Percentiles rank a stretch among this genome's conserved stretches.
phyloP scores from a whole-genome alignment of 2,888 invertebrate genomes.

The Malthinus flaveolus region DNA sequence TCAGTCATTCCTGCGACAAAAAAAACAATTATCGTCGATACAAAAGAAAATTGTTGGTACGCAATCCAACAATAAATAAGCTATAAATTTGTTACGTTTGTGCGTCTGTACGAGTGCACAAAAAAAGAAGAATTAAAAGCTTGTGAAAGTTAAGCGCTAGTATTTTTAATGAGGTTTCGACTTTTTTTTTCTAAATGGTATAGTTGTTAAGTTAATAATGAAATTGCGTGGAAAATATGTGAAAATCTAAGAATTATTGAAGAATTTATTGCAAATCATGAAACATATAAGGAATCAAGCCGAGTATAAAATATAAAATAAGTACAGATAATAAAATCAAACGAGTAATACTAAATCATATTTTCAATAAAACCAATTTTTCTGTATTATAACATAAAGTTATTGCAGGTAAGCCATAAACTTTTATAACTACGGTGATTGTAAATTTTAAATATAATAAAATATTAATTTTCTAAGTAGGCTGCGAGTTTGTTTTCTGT shows the following conservation, averaged over 20 bases:
- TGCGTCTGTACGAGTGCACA: no score
- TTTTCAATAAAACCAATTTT: slow-evolving; percentile 53
- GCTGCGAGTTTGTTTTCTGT: slow-evolving; percentile 32
- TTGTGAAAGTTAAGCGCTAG: slow-evolving; percentile 8
- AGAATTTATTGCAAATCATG: slow-evolving; percentile 41
- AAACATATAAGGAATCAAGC: slow-evolving; percentile 43
- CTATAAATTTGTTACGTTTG: no score
- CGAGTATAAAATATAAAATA: slow-evolving; percentile 32
- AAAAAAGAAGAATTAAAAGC: slow-evolving; percentile 6
- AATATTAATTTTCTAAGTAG: slow-evolving; percentile 44
- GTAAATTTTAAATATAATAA: slow-evolving; percentile 50
- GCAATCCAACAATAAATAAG: not conserved
- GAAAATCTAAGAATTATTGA: slow-evolving; percentile 18
- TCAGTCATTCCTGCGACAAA: slow-evolving; percentile 50
- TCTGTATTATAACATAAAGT: slow-evolving; percentile 40
- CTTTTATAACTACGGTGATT: slow-evolving; percentile 48
- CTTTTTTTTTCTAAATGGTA: not conserved
- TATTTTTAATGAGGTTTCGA: slow-evolving; percentile 10
- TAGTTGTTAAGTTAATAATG: slow-evolving; percentile 10
- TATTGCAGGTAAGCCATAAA: slow-evolving; percentile 49
- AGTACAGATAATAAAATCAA: slow-evolving; percentile 44
- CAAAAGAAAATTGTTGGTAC: not conserved
- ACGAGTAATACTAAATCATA: slow-evolving; percentile 52
- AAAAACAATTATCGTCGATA: not conserved
- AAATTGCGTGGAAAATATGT: slow-evolving; percentile 16